Evolutionary conservation across 2,888 invertebrate genomes (phyloP).

Genomic region (Dione juno): DNA sequence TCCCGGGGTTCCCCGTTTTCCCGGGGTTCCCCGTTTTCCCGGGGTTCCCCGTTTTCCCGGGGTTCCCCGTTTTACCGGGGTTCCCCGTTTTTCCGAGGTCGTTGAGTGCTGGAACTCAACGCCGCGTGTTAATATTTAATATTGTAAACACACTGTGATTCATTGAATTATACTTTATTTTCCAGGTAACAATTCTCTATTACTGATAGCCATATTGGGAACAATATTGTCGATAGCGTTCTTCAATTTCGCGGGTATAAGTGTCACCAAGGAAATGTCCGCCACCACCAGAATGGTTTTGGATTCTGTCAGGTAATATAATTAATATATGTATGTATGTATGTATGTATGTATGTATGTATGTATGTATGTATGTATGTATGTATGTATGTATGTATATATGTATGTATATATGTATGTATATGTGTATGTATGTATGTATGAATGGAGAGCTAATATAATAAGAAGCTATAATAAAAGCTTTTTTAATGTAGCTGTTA

Average conservation of each 20-base stretch:
- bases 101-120: not conserved
- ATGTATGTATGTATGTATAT: not conserved
- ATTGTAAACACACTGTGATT: no score
- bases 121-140: no score
- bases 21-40: no score
- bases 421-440: no score
- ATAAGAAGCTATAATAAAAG: no score
- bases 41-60: no score
- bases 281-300: slow-evolving; percentile 96
- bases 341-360: not conserved
- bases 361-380: no score
- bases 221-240: slow-evolving; percentile 94
- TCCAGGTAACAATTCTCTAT: slow-evolving; percentile 69
- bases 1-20: no score
- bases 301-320: slow-evolving; percentile 86
- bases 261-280: slow-evolving; percentile 96
- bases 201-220: slow-evolving; percentile 82
- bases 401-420: slow-evolving; percentile 31
- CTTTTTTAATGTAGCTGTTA: no score
- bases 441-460: no score
- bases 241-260: slow-evolving; percentile 96
- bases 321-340: not conserved
- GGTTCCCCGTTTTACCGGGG: no score
- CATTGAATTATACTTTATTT: slow-evolving; percentile 35
- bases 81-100: no score